Evolutionary conservation across 2,797 vertebrate species (phyloP), one percentile per base, ranked within the genome.

Genomic region (Percopsis omiscomaycus): DNA sequence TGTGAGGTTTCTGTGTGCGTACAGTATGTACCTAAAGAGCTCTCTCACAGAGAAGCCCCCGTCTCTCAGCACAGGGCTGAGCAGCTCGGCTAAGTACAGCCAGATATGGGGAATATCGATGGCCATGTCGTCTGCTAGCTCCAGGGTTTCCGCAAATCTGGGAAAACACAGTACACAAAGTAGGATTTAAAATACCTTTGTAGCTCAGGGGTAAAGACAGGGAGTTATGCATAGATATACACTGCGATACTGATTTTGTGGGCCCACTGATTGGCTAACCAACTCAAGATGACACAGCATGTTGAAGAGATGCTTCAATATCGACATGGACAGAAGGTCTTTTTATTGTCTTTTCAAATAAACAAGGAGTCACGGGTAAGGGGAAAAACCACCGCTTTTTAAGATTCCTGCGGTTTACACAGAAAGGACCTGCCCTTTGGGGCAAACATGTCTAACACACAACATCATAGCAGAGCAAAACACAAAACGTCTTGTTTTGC

Each of bases 81-180:
- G 94, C 81, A 98, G 84, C 90, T 98, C 96, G 22, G 95, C 96
- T 79, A 98, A 93, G 85, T 99, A 99, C 81, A 96, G 83, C 97
- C 97, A 98, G 77, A 99, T 98, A 78, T 98, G 96, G 66, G 97
- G 97, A 84, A 98, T 95, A 87, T 98, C 97, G 69, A 98, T 99
- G 73, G 96, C 95, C 97, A 99, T 98, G 79, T 99, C 97, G 1
- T 99, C 97, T 0, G 97, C 96, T 78, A 94, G 85, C 89, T 98
- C 97, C 90, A 99, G 86, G 30, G 93, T 98, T 65, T 98, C 96
- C 0, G 93, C 84, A 86, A 98, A 96, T 77, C 97, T 96, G 81
- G 56, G 56, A 10, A 37, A 28, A 63, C 2, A 61, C 29, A 48
- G 37, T 30, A 56, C 46, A 48, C 0, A 10, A 3, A 12, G 5